Base-by-base conservation (phyloP, 2,113 vertebrate genomes). In the Lichenostomus cassidix region DNA sequence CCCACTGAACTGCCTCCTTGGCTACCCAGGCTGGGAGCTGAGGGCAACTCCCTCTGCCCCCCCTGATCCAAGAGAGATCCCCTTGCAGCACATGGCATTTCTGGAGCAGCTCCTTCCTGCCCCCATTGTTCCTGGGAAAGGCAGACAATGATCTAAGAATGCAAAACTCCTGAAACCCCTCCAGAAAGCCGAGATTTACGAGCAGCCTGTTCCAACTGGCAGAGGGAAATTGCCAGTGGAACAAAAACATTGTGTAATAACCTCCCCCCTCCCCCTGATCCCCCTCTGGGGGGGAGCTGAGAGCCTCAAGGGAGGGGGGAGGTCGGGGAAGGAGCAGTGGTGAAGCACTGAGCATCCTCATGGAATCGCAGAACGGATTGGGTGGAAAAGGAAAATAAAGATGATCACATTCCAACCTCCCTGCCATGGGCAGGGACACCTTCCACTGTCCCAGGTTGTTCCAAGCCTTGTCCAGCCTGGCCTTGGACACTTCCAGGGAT, bases 141-240 rank as follows among this genome's bases (percentile, higher is more conserved):
- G 90, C 68, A 96, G 92, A 96, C 87, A 96, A 95, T 74, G 79
- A 94, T 89, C 83, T 88, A 63, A 90, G 90, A 92, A 83, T 56
- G 79, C 79, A 90, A 70, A 64, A 52, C 75, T 94, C 83, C 80
- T 89, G 92, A 96, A 92, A 88, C 64, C 68, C 55, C 68, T 96
- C 93, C 96, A 96, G 93, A 74, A 70, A 71, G 71, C 52, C 6
- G 24, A 35, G 31, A 87, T 94, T 96, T 96, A 94, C 71, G 79
- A 94, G 90, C 64, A 68, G 90, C 87, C 52, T 83, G 85, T 94
- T 97, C 82, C 90, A 96, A 10, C 88, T 89, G 92, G 95, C 71
- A 67, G n/a, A 73, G 82, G 76, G 71, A 64, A 88, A 7, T 14
- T 9, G 10, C 52, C 92, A 92, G 64, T 52, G 88, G 85, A 93